Conservation (phyloP, 1,140 invertebrate genomes). For the Ctenoplectra terminalis region DNA sequence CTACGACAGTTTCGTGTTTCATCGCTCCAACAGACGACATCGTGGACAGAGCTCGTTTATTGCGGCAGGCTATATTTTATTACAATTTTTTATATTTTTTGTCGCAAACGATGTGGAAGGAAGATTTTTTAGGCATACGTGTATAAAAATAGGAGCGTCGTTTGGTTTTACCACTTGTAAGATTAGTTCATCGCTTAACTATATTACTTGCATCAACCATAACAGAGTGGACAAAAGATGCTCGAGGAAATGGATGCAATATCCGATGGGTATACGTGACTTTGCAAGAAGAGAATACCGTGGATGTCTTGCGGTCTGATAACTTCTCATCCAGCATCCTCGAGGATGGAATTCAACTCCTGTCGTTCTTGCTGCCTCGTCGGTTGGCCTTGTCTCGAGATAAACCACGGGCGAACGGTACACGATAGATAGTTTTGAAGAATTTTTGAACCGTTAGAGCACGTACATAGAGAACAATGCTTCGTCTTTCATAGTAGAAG, state of each 20-base stretch:
- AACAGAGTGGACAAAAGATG: too few relatives aligned
- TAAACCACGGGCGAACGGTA: slow-evolving; percentile 34
- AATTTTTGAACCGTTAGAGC: slow-evolving; percentile 49
- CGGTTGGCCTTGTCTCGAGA: neutral
- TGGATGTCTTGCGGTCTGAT: slow-evolving; percentile 53
- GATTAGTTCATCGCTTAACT: too few relatives aligned
- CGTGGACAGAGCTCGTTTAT: too few relatives aligned
- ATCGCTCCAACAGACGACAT: too few relatives aligned
- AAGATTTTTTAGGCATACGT: too few relatives aligned
- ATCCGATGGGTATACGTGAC: slow-evolving; percentile 22
- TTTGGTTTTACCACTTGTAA: too few relatives aligned
- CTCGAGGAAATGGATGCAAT: slow-evolving; percentile 36
- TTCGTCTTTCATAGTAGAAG: neutral
- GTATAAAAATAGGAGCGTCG: too few relatives aligned
- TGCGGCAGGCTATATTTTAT: too few relatives aligned
- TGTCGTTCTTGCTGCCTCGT: slow-evolving; percentile 25
- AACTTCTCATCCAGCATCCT: slow-evolving; percentile 40
- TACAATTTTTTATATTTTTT: too few relatives aligned
- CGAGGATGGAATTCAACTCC: slow-evolving; percentile 46
- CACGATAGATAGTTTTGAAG: slow-evolving; percentile 25
- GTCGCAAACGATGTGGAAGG: too few relatives aligned
- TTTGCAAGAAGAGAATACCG: slow-evolving; percentile 47
- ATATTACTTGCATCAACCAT: too few relatives aligned
- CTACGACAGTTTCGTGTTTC: too few relatives aligned
- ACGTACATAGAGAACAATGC: slow-evolving; percentile 29